Evolutionary conservation across 2,888 invertebrate genomes (phyloP), one percentile per base, ranked within the genome.

Genomic region (Plemyria rubiginata): DNA sequence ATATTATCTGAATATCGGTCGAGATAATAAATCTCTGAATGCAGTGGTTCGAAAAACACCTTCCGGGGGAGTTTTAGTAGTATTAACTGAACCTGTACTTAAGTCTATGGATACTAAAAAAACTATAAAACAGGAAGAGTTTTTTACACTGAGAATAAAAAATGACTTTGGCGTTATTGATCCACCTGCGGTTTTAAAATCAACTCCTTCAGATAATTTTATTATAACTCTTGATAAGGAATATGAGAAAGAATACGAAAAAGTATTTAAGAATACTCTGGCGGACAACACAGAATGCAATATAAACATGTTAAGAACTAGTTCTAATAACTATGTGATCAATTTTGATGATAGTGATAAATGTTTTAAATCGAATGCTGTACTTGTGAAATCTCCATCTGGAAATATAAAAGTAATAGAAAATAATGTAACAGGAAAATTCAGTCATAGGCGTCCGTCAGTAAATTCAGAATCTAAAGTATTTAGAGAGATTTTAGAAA

Each of bases 221-320:
- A 60, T 80, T 16, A 66, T 89, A 46, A 67, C 86, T 41, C 62
- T 88, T 46, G 86, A 90, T 58, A 88, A 86, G 68, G 90, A 91
- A 76, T 88, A 81, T 71, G 86, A 87, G 73, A 84, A 70, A 38
- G 66, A 46, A 28, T 83, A 76, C 48, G 79, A 66, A 43, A 55
- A 81, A 54, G 68, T 70, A 5, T 68, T 86, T 8, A 70, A 75
- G 16, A 60, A 76, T 32, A 60, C 70, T 32, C 61, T 85, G 16
- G 69, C 63, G 36, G 66, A 77, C 9, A 64, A 77, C 29, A 72
- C 64, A 11, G 62, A 78, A 46, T 77, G 77, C 62, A 72, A 69
- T 55, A 70, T 84, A 41, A 67, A 77, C 53, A 67, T 90, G 48
- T 65, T 60, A 13, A 79, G 70, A 68, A 81, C 76, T n/a, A n/a